Evolutionary conservation across 2,113 vertebrate genomes (phyloP).

Genomic region (Prinia subflava): DNA sequence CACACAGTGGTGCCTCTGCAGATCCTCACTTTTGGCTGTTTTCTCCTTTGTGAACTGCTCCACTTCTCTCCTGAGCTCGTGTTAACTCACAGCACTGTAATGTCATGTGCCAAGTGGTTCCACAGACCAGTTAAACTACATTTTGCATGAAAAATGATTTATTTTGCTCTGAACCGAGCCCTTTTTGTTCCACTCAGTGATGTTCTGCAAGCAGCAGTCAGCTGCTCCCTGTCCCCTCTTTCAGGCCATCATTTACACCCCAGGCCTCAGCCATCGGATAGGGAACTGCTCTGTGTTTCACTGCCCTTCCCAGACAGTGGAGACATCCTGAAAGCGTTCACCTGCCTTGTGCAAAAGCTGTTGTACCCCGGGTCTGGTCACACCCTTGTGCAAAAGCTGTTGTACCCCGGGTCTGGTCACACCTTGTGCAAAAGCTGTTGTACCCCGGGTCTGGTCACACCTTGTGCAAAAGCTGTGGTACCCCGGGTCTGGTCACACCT

Average conservation of each 20-base stretch:
- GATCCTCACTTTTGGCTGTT: accelerated
- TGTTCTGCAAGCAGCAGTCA: background rate
- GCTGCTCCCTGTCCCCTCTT: background rate
- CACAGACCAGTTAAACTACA: background rate
- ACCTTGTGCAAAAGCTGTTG: no score
- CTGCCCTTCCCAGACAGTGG: background rate
- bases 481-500: no score
- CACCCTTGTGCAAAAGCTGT: no score
- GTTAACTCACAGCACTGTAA: background rate
- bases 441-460: no score
- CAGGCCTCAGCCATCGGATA: background rate
- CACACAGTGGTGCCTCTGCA: no score
- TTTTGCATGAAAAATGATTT: background rate
- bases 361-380: accelerated
- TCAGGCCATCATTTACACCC: no score
- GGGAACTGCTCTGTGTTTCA: accelerated
- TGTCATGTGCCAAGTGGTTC: accelerated
- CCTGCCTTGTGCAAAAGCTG: background rate
- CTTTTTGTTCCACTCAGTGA: no score
- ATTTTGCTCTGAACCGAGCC: background rate
- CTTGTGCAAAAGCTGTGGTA: no score
- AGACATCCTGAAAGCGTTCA: accelerated
- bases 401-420: no score
- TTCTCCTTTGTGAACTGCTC: background rate
- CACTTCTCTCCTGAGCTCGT: background rate